Evolutionary conservation across 2,113 vertebrate species (phyloP), one percentile per base, ranked within the genome.

Genomic region (Phylloscopus trochilus): DNA sequence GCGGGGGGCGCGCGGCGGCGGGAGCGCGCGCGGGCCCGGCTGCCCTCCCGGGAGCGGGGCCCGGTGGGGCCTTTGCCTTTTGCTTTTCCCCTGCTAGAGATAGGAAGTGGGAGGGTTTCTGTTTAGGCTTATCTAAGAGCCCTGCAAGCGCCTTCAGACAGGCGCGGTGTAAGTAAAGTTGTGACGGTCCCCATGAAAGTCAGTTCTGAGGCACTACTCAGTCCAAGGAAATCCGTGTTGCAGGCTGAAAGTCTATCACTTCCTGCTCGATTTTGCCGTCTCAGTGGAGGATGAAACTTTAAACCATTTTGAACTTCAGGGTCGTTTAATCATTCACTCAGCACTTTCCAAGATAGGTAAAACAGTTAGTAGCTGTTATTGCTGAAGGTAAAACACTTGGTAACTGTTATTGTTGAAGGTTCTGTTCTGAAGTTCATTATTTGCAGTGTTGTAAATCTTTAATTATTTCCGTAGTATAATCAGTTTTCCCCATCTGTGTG

Each of bases 331-430:
- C 39, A 12, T 67, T 83, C 35, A 15, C 56, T 72, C 41, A 11
- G 1, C 16, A 0, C 6, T 3, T 81, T 43, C 46, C 5, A 3
- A 9, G 81, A 39, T 33, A 15, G 21, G 14, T 35, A 0, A 4
- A 63, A 22, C 33, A 10, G 24, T n/a, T 30, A 19, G 1, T 53
- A 49, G 59, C 22, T 69, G 37, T 28, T 63, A 15, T 0, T 47
- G 81, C 60, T 47, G 33, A 41, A 52, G 37, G 18, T 69, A 5
- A 19, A 69, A 15, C 14, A 5, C n/a, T 44, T 18, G 22, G 1
- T 76, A 49, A 37, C 47, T 55, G 31, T 37, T 62, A 6, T 0
- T n/a, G 59, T 30, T 60, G 41, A 53, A 62, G n/a, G 37, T 35
- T 20, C 17, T 4, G 7, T 15, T 33, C 30, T 76, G 52, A n/a